These are phyloP conservation scores for Anomalospiza imberbis DNA, from an alignment of 2,797 vertebrate genomes.

Conservation along the genomic window DNA sequence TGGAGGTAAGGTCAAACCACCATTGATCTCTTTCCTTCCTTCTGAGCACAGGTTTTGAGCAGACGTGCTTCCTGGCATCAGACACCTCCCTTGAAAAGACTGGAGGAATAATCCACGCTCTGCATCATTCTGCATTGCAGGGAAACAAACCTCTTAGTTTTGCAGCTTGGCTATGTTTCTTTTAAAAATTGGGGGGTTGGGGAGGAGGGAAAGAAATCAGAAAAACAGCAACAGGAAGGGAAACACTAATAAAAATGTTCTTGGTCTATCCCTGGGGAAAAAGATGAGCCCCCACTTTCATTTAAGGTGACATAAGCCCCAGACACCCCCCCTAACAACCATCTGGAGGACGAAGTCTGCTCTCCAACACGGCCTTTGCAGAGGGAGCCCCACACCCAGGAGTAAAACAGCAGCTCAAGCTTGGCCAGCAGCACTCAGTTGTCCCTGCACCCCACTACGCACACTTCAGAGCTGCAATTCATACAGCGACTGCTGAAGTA, in stretches of 20 bases:
- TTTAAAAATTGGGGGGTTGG: rapidly evolving
- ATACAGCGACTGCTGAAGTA: slow-evolving; percentile 17
- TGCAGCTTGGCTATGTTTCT: background rate
- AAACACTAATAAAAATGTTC: background rate
- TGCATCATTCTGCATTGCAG: background rate
- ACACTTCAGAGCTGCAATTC: background rate
- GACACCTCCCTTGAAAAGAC: background rate
- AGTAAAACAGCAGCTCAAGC: background rate
- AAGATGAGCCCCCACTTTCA: background rate
- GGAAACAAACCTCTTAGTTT: background rate
- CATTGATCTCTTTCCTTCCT: background rate
- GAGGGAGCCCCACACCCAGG: background rate
- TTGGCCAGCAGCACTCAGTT: background rate
- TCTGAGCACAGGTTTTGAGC: background rate
- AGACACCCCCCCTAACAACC: background rate
- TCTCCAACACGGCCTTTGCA: background rate
- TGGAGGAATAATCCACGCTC: background rate
- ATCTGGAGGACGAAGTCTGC: background rate
- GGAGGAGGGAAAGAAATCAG: background rate
- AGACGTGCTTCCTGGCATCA: rapidly evolving
- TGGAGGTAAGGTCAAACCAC: background rate
- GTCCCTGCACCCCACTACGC: background rate
- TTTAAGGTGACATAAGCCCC: background rate
- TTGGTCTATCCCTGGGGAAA: background rate
- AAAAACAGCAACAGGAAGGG: background rate